Percentiles rank a stretch among this genome's conserved stretches.
These are phyloP conservation scores for Ellobium chinense DNA, from an alignment of 2,888 invertebrate species.

Conservation along the genomic window DNA sequence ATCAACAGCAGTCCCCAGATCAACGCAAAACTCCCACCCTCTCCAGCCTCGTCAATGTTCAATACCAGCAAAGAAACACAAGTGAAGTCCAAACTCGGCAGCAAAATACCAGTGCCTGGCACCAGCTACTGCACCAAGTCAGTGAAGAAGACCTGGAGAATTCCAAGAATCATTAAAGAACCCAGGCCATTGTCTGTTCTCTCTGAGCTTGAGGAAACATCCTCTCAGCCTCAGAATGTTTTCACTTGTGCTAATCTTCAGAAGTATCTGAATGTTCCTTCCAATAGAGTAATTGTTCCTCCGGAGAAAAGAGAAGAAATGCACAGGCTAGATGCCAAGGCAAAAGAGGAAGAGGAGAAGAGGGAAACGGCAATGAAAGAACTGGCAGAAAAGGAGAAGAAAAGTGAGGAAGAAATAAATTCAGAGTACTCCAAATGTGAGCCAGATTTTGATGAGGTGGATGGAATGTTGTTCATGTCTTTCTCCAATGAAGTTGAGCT, in stretches of 20 bases:
- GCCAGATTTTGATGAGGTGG: conserved; percentile 73
- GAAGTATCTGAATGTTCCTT: conserved; percentile 36
- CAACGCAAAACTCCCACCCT: neutral
- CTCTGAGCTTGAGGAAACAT: conserved; percentile 11
- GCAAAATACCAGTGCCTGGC: conserved; percentile 44
- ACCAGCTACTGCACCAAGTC: conserved; percentile 14
- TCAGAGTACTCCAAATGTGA: conserved; percentile 46
- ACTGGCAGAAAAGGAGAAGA: conserved; percentile 17
- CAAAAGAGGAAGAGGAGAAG: conserved; percentile 36
- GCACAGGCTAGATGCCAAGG: conserved; percentile 29
- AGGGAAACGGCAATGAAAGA: conserved; percentile 4
- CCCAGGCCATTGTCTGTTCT: conserved; percentile 45
- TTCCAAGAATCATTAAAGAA: conserved; percentile 33
- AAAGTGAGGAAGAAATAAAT: conserved; percentile 38
- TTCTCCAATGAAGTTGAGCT: conserved; percentile 66
- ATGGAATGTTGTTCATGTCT: conserved; percentile 70
- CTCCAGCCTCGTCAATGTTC: neutral
- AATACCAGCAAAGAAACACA: neutral
- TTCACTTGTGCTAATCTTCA: conserved; percentile 45
- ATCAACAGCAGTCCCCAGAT: conserved; percentile 42
- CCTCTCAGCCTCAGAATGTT: neutral
- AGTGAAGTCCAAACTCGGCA: conserved; percentile 39
- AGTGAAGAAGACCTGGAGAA: conserved; percentile 26
- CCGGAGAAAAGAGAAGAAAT: conserved; percentile 38
- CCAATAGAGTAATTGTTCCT: conserved; percentile 45